Evolutionary conservation across 1,140 invertebrate species (phyloP).

Genomic region (Pantala flavescens): DNA sequence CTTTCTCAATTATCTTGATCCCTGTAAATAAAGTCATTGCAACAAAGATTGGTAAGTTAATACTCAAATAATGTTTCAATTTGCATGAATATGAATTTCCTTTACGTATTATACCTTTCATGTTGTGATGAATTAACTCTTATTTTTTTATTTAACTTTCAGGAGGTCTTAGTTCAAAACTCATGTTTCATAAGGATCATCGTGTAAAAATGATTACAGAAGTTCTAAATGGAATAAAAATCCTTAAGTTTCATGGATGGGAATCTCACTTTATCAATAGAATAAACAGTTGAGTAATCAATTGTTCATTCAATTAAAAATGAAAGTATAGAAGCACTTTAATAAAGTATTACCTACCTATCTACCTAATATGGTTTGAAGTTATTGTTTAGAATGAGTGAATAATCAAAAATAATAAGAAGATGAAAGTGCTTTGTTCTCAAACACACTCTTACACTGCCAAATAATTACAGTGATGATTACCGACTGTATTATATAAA

Average conservation of each 20-base stretch:
- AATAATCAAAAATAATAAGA: too few relatives aligned
- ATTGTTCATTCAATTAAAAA: too few relatives aligned
- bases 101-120: not conserved
- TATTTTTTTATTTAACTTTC: slow-evolving; percentile 14
- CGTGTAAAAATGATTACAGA: slow-evolving; percentile 84
- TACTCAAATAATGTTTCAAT: not conserved
- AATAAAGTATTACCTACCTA: too few relatives aligned
- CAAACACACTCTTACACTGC: too few relatives aligned
- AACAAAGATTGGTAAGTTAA: slow-evolving; percentile 63
- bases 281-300: slow-evolving; percentile 37
- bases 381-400: too few relatives aligned
- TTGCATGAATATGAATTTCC: not conserved
- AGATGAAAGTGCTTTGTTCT: too few relatives aligned
- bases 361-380: too few relatives aligned
- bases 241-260: slow-evolving; percentile 90
- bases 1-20: slow-evolving; percentile 78
- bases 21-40: slow-evolving; percentile 90
- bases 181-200: slow-evolving; percentile 88
- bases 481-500: too few relatives aligned
- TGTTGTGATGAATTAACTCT: not conserved
- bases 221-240: slow-evolving; percentile 72
- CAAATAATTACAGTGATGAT: too few relatives aligned
- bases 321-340: too few relatives aligned
- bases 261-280: slow-evolving; percentile 73
- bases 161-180: slow-evolving; percentile 60